Base-by-base conservation (phyloP, 2,888 invertebrate genomes). In the Cheilosia grossa region DNA sequence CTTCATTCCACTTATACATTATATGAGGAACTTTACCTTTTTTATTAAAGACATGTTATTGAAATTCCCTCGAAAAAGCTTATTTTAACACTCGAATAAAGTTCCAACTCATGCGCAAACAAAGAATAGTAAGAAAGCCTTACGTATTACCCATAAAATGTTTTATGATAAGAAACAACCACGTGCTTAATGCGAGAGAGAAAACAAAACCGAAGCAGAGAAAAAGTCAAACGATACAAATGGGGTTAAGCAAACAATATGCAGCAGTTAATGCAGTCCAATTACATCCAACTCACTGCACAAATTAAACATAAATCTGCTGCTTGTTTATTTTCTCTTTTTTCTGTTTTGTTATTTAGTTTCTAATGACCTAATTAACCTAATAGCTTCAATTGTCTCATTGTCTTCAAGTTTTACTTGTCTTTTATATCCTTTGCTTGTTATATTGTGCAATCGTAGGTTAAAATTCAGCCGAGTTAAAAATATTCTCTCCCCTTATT, bases 301-400 rank as follows among this genome's bases (percentile, higher is more conserved):
- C 10, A 75, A 64, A 70, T 66, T 59, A 72, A 59, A 33, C 47
- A 59, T 66, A 64, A 70, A 54, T 77, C 44, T 61, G 42, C 54
- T 54, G 44, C 51, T 63, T 78, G 53, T 66, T 66, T 53, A 70
- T 72, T 49, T 79, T 79, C 27, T 27, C 24, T 64, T 64, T 79
- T 66, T 47, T 63, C 49, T 54, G 37, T 58, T 70, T 70, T 66
- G 15, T 72, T 72, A 72, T 78, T 66, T 42, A 66, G 47, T 78
- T 47, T 66, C 64, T 72, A 82, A 77, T 56, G 72, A 54, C 82
- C 66, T 78, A 82, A 78, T 82, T 82, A 82, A 54, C 33, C 72
- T 72, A 82, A 78, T 78, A 66, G 72, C 66, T 82, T 61, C 24
- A 78, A 78, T 66, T 72, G 66, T 72, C 61, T 40, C 40, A 77